Conservation (phyloP, 2,888 invertebrate genomes). For the Hypselothyrea guttata region DNA sequence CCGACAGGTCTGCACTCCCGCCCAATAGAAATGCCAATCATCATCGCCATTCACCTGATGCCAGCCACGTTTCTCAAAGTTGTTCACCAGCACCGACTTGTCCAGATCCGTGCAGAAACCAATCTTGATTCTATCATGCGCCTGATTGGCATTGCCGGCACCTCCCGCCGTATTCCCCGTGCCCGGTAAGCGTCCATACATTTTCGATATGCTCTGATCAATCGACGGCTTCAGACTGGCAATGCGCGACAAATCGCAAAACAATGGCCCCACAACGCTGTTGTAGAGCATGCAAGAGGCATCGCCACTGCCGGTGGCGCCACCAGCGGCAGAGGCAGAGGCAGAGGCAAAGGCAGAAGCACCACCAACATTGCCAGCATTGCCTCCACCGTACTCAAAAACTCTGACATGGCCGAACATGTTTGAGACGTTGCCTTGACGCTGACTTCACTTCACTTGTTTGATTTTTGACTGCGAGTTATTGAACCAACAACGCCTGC, state of each 20-base stretch:
- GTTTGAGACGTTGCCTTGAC: constrained; percentile 32
- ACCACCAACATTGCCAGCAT: constrained; percentile 7
- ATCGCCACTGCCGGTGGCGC: constrained; percentile 9
- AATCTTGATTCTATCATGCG: constrained; percentile 74
- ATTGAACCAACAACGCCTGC: constrained; percentile 67
- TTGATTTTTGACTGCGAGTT: constrained; percentile 50
- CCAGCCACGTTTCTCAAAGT: constrained; percentile 97
- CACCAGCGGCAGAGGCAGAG: neutral
- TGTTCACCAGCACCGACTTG: constrained; percentile 94
- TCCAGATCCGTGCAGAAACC: constrained; percentile 86
- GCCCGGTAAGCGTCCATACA: constrained; percentile 66
- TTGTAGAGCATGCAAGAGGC: neutral
- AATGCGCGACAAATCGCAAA: constrained; percentile 46
- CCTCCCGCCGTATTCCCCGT: constrained; percentile 18
- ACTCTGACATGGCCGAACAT: constrained; percentile 37
- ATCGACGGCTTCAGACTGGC: constrained; percentile 55
- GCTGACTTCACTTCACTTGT: constrained; percentile 22
- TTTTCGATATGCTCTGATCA: constrained; percentile 40
- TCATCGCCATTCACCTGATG: constrained; percentile 91
- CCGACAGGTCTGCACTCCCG: constrained; percentile 93
- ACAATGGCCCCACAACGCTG: neutral
- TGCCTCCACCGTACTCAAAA: constrained; percentile 9
- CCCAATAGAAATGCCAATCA: constrained; percentile 98
- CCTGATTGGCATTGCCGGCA: constrained; percentile 40
- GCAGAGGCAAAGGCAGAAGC: too few relatives aligned